Evolutionary conservation across 2,113 vertebrate species (phyloP).

Genomic region (Salvelinus namaycush): DNA sequence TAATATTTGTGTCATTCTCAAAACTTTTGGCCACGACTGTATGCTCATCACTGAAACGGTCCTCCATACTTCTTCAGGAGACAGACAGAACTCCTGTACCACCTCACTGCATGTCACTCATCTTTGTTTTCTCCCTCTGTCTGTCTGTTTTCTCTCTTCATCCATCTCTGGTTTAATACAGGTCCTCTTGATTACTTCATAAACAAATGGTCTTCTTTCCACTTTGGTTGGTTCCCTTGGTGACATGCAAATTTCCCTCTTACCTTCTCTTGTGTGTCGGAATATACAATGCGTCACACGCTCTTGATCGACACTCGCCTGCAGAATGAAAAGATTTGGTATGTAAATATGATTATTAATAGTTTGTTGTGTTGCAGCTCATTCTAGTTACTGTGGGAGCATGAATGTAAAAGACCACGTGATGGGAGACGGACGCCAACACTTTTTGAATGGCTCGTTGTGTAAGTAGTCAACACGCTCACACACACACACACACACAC

Average conservation of each 20-base stretch:
- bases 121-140: no score
- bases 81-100: no score
- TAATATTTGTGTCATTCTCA: no score
- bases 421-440: constrained; percentile 77
- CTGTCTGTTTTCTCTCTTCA: background rate
- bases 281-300: background rate
- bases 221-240: constrained; percentile 7
- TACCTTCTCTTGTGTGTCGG: background rate
- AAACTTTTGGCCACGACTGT: no score
- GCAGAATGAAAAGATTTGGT: constrained; percentile 4
- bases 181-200: background rate
- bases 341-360: constrained; percentile 16
- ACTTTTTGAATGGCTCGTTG: constrained; percentile 75
- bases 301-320: background rate
- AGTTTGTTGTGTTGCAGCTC: constrained; percentile 80
- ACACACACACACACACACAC: constrained; percentile 15
- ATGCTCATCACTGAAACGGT: no score
- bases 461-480: constrained; percentile 79
- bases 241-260: constrained; percentile 21
- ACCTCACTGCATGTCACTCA: no score
- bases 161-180: background rate
- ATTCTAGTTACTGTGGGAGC: constrained; percentile 82
- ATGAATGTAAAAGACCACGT: constrained; percentile 80
- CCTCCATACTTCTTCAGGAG: no score
- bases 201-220: background rate